A percentile compares a stretch with the other conserved stretches of the same genome.
phyloP scores from a whole-genome alignment of 2,797 vertebrate genomes.

The Coilia nasus region DNA sequence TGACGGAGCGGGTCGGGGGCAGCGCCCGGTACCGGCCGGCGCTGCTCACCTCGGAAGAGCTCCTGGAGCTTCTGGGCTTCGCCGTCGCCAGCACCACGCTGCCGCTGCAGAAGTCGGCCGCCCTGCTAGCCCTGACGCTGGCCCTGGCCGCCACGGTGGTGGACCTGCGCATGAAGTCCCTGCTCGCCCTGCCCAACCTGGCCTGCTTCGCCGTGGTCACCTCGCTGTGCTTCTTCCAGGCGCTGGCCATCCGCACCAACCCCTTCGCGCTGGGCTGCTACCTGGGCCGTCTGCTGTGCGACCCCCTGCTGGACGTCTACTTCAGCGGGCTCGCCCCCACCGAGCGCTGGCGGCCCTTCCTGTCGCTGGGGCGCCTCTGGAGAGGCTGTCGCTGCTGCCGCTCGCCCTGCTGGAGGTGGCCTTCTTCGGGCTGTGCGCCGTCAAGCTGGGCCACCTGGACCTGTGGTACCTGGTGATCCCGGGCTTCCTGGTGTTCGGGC shows the following conservation, averaged over 20 bases:
- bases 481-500: slow-evolving; percentile 92
- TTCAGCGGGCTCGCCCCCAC: slow-evolving; percentile 90
- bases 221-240: slow-evolving; percentile 86
- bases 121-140: slow-evolving; percentile 84
- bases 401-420: slow-evolving; percentile 78
- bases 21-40: slow-evolving; percentile 81
- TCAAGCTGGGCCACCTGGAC: slow-evolving; percentile 84
- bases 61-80: slow-evolving; percentile 93
- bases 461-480: slow-evolving; percentile 98
- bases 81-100: slow-evolving; percentile 91
- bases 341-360: slow-evolving; percentile 91
- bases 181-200: slow-evolving; percentile 89
- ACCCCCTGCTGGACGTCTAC: slow-evolving; percentile 93
- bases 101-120: slow-evolving; percentile 83
- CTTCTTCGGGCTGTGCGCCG: slow-evolving; percentile 81
- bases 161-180: slow-evolving; percentile 94
- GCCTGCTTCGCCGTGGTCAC: slow-evolving; percentile 82
- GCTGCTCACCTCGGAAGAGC: slow-evolving; percentile 85
- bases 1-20: slow-evolving; percentile 88
- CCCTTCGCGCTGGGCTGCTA: slow-evolving; percentile 91
- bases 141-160: slow-evolving; percentile 88
- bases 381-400: slow-evolving; percentile 88
- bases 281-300: slow-evolving; percentile 88
- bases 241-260: slow-evolving; percentile 83
- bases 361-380: slow-evolving; percentile 85